These are phyloP conservation scores for Brachionus plicatilis DNA, from an alignment of 1,140 invertebrate species.

Conservation along the genomic window DNA sequence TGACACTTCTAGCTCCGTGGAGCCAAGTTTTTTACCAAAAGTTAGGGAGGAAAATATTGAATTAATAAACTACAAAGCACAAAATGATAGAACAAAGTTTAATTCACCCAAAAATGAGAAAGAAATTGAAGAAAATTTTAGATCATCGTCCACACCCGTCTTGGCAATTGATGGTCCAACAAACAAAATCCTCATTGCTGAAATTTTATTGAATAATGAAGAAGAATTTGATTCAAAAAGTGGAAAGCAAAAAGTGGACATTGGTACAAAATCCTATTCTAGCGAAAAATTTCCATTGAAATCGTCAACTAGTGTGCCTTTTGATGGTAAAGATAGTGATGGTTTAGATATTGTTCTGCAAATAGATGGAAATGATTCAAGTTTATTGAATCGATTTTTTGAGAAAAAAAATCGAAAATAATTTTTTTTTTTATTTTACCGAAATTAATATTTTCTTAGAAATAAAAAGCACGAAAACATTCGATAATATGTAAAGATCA, in stretches of 20 bases:
- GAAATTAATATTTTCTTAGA: not conserved
- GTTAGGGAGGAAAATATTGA: not conserved
- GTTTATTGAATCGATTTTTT: not conserved
- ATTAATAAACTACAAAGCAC: not conserved
- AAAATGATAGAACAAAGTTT: not conserved
- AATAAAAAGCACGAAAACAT: not conserved
- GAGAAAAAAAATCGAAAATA: not conserved
- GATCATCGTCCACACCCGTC: not conserved
- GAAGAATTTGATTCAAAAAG: not conserved
- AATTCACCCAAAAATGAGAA: not conserved
- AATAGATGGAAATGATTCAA: constrained; percentile 1
- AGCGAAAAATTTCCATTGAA: not conserved
- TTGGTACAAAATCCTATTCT: not conserved
- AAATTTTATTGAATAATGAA: not conserved
- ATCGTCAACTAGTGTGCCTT: not conserved
- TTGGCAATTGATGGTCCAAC: not conserved
- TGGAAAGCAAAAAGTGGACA: not conserved
- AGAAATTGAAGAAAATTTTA: not conserved
- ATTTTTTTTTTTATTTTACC: not conserved
- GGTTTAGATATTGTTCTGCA: not conserved
- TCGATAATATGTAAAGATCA: not conserved
- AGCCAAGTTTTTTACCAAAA: not conserved
- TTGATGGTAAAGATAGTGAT: not conserved
- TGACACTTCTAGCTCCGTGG: not conserved
- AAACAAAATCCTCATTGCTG: constrained; percentile 1